Conservation (phyloP, 2,888 invertebrate species). For the Xylota segnis region DNA sequence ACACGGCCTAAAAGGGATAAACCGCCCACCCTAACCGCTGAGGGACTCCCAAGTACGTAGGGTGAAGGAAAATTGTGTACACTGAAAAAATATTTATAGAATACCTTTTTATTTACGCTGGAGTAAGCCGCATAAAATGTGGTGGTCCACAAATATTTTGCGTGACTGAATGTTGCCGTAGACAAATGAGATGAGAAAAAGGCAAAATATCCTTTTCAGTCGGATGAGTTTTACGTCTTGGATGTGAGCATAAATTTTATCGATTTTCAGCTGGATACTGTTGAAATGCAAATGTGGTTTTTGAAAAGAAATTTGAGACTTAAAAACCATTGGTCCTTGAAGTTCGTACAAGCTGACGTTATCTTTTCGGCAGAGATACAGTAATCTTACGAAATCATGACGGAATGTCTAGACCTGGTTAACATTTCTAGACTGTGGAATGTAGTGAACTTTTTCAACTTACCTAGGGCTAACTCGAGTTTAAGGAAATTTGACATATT, state of each 20-base stretch:
- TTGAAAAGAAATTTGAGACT: not conserved
- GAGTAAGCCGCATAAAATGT: constrained; percentile 27
- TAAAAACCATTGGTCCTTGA: too few species aligned
- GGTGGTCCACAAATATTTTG: constrained; percentile 3
- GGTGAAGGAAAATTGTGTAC: not conserved
- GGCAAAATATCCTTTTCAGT: not conserved
- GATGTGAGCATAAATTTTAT: not conserved
- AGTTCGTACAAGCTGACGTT: too few species aligned
- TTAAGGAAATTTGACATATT: too few species aligned
- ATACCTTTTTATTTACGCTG: constrained; percentile 29
- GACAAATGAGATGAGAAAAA: constrained; percentile 6
- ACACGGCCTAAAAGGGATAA: not conserved
- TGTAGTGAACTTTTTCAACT: too few species aligned
- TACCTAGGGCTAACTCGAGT: too few species aligned
- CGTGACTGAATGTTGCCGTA: not conserved
- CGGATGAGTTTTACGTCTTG: not conserved
- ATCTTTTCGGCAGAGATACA: too few species aligned
- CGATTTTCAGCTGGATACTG: not conserved
- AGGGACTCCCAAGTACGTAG: not conserved
- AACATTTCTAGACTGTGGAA: too few species aligned
- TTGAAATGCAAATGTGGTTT: not conserved
- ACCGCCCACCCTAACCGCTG: not conserved
- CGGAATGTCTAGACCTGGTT: too few species aligned
- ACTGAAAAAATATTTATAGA: constrained; percentile 19
- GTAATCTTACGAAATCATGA: too few species aligned